Percentiles rank a stretch among this genome's conserved stretches.
Evolutionary conservation across 1,140 invertebrate species (phyloP).

Genomic region (Drosophila hydei): DNA sequence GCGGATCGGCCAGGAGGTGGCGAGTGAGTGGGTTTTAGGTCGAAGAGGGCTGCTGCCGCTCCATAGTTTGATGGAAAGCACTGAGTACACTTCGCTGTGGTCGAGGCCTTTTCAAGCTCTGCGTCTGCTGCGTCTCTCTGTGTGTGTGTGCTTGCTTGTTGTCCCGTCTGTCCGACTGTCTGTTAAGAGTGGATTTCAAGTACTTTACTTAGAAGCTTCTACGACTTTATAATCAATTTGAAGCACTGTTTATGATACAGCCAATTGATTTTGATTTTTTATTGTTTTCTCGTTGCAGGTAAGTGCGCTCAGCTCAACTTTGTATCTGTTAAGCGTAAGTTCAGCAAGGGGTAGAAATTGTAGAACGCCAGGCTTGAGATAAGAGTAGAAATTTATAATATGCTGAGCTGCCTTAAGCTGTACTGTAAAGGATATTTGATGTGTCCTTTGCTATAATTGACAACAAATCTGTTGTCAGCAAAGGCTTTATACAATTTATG

Average conservation of each 20-base stretch:
- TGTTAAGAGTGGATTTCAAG: slow-evolving; percentile 28
- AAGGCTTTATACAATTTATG: neutral
- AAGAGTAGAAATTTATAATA: neutral
- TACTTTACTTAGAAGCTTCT: slow-evolving; percentile 44
- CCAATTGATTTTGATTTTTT: slow-evolving; percentile 60
- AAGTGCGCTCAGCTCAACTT: slow-evolving; percentile 31
- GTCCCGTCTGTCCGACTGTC: slow-evolving; percentile 16
- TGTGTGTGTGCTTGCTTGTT: slow-evolving; percentile 19
- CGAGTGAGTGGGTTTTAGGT: neutral
- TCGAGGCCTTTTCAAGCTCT: slow-evolving; percentile 37
- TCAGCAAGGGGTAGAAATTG: neutral
- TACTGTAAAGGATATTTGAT: neutral
- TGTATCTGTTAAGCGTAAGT: slow-evolving; percentile 36
- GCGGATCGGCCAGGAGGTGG: slow-evolving; percentile 26
- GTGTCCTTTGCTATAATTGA: neutral
- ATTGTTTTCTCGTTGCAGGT: slow-evolving; percentile 43
- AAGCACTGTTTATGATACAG: slow-evolving; percentile 38
- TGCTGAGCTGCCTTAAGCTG: neutral
- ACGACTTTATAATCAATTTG: slow-evolving; percentile 50
- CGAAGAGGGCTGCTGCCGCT: neutral
- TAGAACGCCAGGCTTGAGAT: neutral
- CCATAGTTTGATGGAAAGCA: slow-evolving; percentile 42
- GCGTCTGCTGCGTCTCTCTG: slow-evolving; percentile 23
- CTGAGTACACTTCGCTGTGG: slow-evolving; percentile 71
- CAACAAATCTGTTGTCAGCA: neutral